These are phyloP conservation scores for Spialia ferax DNA, from an alignment of 2,888 invertebrate genomes.

Conservation along the genomic window DNA sequence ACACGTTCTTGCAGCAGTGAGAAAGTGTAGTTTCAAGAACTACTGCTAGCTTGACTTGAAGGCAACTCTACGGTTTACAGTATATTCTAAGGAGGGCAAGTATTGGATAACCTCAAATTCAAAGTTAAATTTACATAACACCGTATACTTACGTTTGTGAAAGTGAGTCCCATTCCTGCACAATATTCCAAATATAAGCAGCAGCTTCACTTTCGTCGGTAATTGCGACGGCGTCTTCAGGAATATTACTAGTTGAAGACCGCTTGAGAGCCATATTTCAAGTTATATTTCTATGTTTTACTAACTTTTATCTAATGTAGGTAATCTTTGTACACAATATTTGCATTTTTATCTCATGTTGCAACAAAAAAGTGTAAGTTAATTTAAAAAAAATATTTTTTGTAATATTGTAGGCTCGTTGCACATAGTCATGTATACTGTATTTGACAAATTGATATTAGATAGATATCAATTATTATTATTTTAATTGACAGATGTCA, in stretches of 20 bases:
- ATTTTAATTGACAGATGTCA: too few species aligned
- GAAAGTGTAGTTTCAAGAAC: too few species aligned
- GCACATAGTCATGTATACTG: too few species aligned
- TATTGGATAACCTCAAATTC: constrained; percentile 35
- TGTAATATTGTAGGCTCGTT: too few species aligned
- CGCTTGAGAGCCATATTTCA: constrained; percentile 85
- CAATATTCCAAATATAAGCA: constrained; percentile 85
- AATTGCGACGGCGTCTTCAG: constrained; percentile 87
- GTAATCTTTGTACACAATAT: background rate
- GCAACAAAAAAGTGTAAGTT: background rate
- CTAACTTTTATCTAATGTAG: background rate
- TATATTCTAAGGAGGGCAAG: too few species aligned
- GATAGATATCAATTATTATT: too few species aligned
- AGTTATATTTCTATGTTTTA: background rate
- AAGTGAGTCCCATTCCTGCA: constrained; percentile 86
- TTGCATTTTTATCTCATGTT: background rate
- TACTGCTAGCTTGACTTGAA: too few species aligned
- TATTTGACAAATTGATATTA: too few species aligned
- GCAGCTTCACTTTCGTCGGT: constrained; percentile 85
- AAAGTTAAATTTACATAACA: constrained; percentile 32
- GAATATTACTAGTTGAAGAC: constrained; percentile 82
- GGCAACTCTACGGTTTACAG: too few species aligned
- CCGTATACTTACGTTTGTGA: constrained; percentile 87
- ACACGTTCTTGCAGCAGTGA: background rate
- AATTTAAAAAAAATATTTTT: too few species aligned